A percentile compares a stretch with the other conserved stretches of the same genome.
Conservation (phyloP, 2,888 invertebrate species). For the Acanthoscelides obtectus region DNA sequence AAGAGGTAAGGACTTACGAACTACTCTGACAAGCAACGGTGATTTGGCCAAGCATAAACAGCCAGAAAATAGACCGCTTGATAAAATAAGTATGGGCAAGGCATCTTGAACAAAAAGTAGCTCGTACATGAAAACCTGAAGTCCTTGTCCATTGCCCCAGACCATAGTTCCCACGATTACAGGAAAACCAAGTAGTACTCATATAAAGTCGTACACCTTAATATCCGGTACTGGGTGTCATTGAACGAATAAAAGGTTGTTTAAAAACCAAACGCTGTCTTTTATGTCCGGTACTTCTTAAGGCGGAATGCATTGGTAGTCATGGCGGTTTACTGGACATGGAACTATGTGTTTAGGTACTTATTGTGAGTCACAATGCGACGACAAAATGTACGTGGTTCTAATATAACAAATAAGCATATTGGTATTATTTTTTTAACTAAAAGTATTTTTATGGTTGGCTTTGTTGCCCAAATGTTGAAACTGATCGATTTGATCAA, state of each 20-base stretch:
- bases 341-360: background rate
- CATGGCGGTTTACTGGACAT: background rate
- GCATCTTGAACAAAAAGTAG: too few relatives aligned
- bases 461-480: too few relatives aligned
- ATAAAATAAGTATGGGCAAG: too few relatives aligned
- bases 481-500: too few relatives aligned
- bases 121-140: background rate
- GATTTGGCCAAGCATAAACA: too few relatives aligned
- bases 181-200: background rate
- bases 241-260: background rate
- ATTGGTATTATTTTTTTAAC: too few relatives aligned
- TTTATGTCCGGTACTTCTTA: background rate
- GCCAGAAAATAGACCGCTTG: too few relatives aligned
- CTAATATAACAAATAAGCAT: too few relatives aligned
- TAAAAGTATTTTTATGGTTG: too few relatives aligned
- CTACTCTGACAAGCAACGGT: too few relatives aligned
- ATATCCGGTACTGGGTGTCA: background rate
- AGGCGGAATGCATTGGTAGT: background rate
- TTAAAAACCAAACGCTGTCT: background rate
- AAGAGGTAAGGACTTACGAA: too few relatives aligned
- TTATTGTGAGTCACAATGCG: background rate
- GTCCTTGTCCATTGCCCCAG: background rate
- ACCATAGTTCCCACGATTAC: background rate
- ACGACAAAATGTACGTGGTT: background rate
- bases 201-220: background rate